phyloP scores from a whole-genome alignment of 2,888 invertebrate species.

The Xestia rhomboidea region DNA sequence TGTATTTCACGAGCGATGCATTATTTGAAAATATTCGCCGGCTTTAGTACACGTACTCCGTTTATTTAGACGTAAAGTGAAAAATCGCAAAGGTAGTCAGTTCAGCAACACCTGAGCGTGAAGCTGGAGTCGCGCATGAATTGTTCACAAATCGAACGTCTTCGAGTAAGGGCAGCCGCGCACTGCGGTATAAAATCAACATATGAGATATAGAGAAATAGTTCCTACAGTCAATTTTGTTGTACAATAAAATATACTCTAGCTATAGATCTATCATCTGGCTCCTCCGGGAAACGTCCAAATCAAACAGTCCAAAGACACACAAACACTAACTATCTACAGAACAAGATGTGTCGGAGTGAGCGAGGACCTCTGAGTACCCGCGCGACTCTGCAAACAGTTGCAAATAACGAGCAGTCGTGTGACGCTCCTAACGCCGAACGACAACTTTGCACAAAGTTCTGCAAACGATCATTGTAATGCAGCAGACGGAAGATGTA shows the following conservation, averaged over 20 bases:
- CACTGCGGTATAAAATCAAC: neutral
- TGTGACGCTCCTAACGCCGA: constrained; percentile 25
- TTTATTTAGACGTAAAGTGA: constrained; percentile 64
- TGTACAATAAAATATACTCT: neutral
- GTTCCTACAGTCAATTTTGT: neutral
- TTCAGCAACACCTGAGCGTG: constrained; percentile 61
- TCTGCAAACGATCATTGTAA: constrained; percentile 43
- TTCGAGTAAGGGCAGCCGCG: neutral
- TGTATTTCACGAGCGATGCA: constrained; percentile 48
- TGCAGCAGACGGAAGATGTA: constrained; percentile 37
- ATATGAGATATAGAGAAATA: neutral
- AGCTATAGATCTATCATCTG: neutral
- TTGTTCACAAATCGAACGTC: constrained; percentile 63
- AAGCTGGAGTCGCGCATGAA: constrained; percentile 61
- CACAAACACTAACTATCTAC: constrained; percentile 9
- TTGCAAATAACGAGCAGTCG: constrained; percentile 37
- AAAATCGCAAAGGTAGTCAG: constrained; percentile 62
- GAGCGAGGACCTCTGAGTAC: neutral
- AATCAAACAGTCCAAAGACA: constrained; percentile 3
- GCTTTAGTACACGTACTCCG: constrained; percentile 42
- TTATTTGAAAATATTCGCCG: constrained; percentile 52
- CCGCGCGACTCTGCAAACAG: constrained; percentile 24
- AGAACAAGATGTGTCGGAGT: constrained; percentile 21
- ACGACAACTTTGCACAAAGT: constrained; percentile 41
- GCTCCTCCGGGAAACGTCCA: neutral